Evolutionary conservation across 2,888 invertebrate genomes (phyloP).

Genomic region (Mayetiola destructor): DNA sequence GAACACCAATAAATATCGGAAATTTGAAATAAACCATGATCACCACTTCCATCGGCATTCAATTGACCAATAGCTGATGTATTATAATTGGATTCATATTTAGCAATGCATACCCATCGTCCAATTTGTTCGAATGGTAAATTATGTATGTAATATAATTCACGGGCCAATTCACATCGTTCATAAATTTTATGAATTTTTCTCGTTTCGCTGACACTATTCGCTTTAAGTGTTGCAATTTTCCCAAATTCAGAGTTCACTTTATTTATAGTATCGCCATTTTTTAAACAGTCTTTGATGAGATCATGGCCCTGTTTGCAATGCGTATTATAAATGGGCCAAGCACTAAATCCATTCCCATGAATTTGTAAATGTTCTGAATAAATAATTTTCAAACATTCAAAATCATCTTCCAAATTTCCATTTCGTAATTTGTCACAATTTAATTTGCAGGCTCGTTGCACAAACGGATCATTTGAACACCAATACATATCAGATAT

Average conservation of each 20-base stretch:
- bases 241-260: not conserved
- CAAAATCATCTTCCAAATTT: constrained; percentile 52
- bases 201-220: not conserved
- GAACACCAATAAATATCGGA: constrained; percentile 58
- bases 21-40: constrained; percentile 61
- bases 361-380: constrained; percentile 49
- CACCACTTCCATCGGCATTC: constrained; percentile 42
- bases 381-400: constrained; percentile 47
- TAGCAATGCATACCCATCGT: constrained; percentile 57
- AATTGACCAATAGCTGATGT: constrained; percentile 37
- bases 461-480: constrained; percentile 35
- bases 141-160: constrained; percentile 41
- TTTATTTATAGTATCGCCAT: not conserved
- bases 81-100: constrained; percentile 53
- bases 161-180: constrained; percentile 54
- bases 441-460: constrained; percentile 44
- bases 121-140: constrained; percentile 39
- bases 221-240: not conserved
- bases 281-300: not conserved
- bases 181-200: constrained; percentile 47
- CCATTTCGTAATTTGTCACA: constrained; percentile 49
- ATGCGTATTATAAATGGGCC: constrained; percentile 28
- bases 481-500: constrained; percentile 60
- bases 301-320: constrained; percentile 19
- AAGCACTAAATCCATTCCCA: constrained; percentile 51